Conservation (phyloP, 2,113 vertebrate species). For the Podocnemis expansa region DNA sequence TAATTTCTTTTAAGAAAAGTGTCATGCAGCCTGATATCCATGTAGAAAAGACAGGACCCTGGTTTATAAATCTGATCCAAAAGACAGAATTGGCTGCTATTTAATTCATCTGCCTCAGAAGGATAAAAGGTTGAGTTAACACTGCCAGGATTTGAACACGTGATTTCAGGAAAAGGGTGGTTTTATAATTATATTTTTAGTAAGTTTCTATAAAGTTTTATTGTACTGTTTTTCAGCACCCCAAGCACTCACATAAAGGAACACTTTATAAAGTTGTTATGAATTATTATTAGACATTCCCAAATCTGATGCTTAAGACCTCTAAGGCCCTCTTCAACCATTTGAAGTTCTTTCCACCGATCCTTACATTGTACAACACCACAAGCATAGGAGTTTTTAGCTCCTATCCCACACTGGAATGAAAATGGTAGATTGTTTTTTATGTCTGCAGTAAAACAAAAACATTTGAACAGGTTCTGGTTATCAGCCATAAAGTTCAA, state of each 20-base stretch:
- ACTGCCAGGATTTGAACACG: not conserved
- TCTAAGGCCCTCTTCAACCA: not conserved
- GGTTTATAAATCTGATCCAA: not conserved
- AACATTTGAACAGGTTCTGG: not conserved
- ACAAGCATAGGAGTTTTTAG: not conserved
- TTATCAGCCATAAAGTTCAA: not conserved
- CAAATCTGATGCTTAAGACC: not conserved
- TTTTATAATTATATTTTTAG: not conserved
- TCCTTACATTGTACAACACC: not conserved
- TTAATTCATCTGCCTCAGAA: not conserved
- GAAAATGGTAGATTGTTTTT: not conserved
- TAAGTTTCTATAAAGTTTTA: not conserved
- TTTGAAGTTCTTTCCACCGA: not conserved
- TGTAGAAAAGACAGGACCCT: not conserved
- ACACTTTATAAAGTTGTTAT: not conserved
- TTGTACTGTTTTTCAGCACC: not conserved
- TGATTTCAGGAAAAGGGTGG: conserved; percentile 1
- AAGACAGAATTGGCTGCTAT: not conserved
- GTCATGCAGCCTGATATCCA: not conserved
- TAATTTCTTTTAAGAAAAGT: not conserved
- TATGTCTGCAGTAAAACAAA: not conserved
- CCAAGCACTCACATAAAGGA: not conserved
- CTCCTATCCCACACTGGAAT: not conserved
- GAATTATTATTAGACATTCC: not conserved
- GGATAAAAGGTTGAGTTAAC: conserved; percentile 5